Percentiles rank a stretch among this genome's conserved stretches.
Conservation (phyloP, 2,888 invertebrate genomes). For the Lithophane semibrunnea region DNA sequence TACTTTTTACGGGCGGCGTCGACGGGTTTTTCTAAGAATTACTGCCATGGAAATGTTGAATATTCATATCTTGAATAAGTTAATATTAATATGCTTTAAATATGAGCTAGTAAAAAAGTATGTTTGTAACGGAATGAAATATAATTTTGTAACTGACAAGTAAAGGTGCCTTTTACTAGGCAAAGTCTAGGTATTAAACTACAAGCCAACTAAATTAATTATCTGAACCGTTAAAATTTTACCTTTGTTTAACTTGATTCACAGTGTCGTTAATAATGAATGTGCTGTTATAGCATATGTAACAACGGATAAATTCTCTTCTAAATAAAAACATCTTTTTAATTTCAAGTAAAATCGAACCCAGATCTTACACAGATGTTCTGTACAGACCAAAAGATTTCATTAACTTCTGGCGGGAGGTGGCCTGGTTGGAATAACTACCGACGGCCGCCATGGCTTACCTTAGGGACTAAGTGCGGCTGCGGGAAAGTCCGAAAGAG, state of each 20-base stretch:
- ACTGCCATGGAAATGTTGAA: constrained; percentile 21
- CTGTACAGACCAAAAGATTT: too few relatives aligned
- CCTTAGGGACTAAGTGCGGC: too few relatives aligned
- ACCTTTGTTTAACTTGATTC: not conserved
- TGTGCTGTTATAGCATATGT: not conserved
- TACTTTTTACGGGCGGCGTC: not conserved
- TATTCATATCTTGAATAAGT: constrained; percentile 4
- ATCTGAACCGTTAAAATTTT: not conserved
- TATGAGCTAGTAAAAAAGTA: not conserved
- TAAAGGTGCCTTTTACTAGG: too few relatives aligned
- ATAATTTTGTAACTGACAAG: not conserved
- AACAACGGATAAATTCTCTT: not conserved
- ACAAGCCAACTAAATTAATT: not conserved
- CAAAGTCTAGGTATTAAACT: not conserved
- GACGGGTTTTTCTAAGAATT: not conserved
- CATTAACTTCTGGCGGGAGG: too few relatives aligned
- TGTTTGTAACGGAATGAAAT: not conserved
- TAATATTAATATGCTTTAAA: too few relatives aligned
- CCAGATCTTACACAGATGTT: not conserved
- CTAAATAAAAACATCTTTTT: not conserved
- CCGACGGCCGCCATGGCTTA: too few relatives aligned
- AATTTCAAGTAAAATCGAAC: not conserved
- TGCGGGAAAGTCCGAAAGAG: too few relatives aligned
- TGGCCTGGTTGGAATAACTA: too few relatives aligned
- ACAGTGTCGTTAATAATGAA: not conserved